These are phyloP conservation scores for Euschistus heros DNA, from an alignment of 1,140 invertebrate genomes.

Conservation along the genomic window DNA sequence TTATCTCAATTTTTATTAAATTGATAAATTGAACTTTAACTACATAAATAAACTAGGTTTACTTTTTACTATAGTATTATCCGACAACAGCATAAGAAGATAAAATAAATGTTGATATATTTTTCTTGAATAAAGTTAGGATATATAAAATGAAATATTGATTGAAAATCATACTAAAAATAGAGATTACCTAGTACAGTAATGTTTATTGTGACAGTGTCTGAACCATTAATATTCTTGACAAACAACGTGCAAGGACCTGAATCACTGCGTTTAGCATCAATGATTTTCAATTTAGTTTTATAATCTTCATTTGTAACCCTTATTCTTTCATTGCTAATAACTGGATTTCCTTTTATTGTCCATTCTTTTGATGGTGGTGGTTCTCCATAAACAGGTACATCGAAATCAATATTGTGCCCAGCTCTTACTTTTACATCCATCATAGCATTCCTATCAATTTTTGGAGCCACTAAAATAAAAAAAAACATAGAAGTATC, in stretches of 20 bases:
- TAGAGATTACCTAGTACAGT: conserved; percentile 55
- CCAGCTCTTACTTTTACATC: conserved; percentile 89
- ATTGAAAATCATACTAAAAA: not conserved
- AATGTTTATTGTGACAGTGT: conserved; percentile 77
- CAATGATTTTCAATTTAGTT: conserved; percentile 75
- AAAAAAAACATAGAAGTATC: conserved; percentile 28
- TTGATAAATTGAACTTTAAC: too few relatives aligned
- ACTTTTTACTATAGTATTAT: too few relatives aligned
- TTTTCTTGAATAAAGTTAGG: not conserved
- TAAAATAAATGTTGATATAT: too few relatives aligned
- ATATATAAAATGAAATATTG: not conserved
- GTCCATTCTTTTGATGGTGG: conserved; percentile 88
- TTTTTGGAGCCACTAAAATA: conserved; percentile 68
- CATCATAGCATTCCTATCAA: conserved; percentile 84
- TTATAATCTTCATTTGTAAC: conserved; percentile 68
- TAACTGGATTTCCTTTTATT: conserved; percentile 65
- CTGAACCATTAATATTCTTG: conserved; percentile 83
- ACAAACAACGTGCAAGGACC: conserved; percentile 82
- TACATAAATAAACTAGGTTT: too few relatives aligned
- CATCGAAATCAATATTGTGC: conserved; percentile 83
- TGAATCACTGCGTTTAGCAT: conserved; percentile 79
- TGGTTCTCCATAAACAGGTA: conserved; percentile 89
- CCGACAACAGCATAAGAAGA: too few relatives aligned
- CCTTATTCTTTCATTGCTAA: conserved; percentile 72
- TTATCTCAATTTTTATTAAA: too few relatives aligned